Percentiles rank a stretch among this genome's conserved stretches.
These are phyloP conservation scores for Hypotaenidia philippensis DNA, from an alignment of 2,797 vertebrate genomes.

Conservation along the genomic window DNA sequence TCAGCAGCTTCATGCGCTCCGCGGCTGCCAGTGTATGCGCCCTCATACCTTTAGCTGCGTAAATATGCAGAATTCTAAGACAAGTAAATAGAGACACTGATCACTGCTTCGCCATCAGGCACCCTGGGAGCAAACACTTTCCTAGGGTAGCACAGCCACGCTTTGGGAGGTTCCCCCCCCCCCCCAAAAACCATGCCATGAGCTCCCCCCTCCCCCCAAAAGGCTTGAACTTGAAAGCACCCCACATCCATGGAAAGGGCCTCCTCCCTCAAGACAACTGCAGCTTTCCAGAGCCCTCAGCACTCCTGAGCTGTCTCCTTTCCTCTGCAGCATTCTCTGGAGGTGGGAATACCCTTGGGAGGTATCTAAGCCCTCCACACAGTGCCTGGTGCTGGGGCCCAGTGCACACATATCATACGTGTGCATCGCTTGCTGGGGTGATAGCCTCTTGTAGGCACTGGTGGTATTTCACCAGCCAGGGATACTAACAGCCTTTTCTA, in stretches of 20 bases:
- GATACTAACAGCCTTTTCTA: neutral
- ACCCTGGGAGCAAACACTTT: neutral
- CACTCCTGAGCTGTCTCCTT: neutral
- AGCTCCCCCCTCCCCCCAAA: neutral
- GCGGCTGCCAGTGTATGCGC: constrained; percentile 64
- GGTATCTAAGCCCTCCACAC: neutral
- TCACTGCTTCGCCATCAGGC: neutral
- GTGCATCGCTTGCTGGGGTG: neutral
- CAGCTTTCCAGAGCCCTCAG: neutral
- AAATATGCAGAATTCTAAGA: constrained; percentile 77
- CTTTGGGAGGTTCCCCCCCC: neutral
- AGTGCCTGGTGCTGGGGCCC: neutral
- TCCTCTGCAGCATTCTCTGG: neutral
- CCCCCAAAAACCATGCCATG: neutral
- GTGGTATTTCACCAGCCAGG: rapidly evolving
- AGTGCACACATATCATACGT: rapidly evolving
- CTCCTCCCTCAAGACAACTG: neutral
- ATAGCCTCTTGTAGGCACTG: neutral
- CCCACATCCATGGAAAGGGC: neutral
- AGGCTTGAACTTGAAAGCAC: neutral
- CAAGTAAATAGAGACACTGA: constrained; percentile 44
- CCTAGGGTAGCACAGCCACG: neutral
- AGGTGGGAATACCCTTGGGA: neutral
- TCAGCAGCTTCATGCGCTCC: constrained; percentile 44
- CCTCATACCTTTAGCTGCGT: constrained; percentile 67